Percentiles rank a stretch among this genome's conserved stretches.
phyloP scores from a whole-genome alignment of 1,140 invertebrate species.

The Cyphomyrmex costatus region DNA sequence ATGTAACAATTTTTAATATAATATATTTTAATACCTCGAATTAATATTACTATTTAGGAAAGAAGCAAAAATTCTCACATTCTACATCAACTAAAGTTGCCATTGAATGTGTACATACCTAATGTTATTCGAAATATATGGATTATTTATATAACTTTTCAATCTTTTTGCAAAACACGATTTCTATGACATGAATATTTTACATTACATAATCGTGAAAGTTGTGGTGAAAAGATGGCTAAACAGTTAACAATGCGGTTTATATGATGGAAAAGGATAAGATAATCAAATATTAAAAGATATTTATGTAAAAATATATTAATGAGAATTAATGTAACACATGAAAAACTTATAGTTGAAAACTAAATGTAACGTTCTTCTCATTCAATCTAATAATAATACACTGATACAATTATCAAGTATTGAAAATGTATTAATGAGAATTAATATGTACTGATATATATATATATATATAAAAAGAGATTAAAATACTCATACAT shows the following conservation, averaged over 20 bases:
- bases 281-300: constrained; percentile 15
- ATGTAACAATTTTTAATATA: neutral
- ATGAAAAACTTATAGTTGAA: neutral
- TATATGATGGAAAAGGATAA: neutral
- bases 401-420: constrained; percentile 3
- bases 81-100: neutral
- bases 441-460: too few species aligned
- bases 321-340: neutral
- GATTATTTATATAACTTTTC: neutral
- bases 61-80: neutral
- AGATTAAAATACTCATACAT: too few species aligned
- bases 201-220: constrained; percentile 35
- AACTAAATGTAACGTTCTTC: neutral
- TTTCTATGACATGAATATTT: constrained; percentile 33
- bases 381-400: neutral
- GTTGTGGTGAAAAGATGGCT: constrained; percentile 17
- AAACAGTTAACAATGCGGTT: constrained; percentile 15
- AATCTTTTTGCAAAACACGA: neutral
- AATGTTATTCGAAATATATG: neutral
- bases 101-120: neutral
- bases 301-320: neutral
- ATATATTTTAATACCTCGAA: neutral
- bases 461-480: too few species aligned
- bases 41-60: neutral
- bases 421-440: too few species aligned